Evolutionary conservation across 2,797 vertebrate species (phyloP).

Genomic region (Megaceryle alcyon): DNA sequence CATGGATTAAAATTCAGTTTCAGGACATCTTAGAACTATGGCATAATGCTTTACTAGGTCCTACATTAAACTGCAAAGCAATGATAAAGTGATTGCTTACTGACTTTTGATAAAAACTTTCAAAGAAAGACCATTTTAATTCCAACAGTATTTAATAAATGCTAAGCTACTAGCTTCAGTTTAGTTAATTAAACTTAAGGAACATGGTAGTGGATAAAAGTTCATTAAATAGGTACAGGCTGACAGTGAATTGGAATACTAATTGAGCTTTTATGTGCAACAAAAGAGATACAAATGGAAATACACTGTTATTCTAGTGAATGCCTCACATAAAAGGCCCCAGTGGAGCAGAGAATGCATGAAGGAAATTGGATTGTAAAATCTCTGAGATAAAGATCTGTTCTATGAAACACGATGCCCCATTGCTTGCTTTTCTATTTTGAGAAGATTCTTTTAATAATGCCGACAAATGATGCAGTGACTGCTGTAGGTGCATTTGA

Average conservation of each 20-base stretch:
- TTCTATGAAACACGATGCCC: conserved; percentile 55
- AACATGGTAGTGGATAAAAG: conserved; percentile 75
- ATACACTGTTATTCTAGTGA: conserved; percentile 44
- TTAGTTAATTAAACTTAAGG: conserved; percentile 81
- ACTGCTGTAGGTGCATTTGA: not conserved
- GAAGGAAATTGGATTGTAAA: conserved; percentile 71
- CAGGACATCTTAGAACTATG: not conserved
- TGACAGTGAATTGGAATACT: conserved; percentile 67
- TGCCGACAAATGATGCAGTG: conserved; percentile 50
- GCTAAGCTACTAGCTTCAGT: conserved; percentile 63
- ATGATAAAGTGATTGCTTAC: not conserved
- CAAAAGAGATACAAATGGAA: conserved; percentile 72
- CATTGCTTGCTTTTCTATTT: conserved; percentile 59
- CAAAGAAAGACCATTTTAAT: conserved; percentile 64
- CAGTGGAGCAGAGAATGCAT: conserved; percentile 23
- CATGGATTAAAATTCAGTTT: not conserved
- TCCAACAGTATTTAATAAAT: conserved; percentile 64
- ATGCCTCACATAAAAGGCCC: conserved; percentile 44
- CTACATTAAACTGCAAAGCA: not conserved
- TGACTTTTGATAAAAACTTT: conserved; percentile 53
- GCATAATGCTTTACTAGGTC: not conserved
- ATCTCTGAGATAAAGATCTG: conserved; percentile 60
- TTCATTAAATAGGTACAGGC: conserved; percentile 73
- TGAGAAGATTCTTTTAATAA: conserved; percentile 55
- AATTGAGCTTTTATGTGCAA: conserved; percentile 73